Evolutionary conservation across 2,888 invertebrate species (phyloP), one percentile per base, ranked within the genome.

Genomic region (Bhutanitis thaidina): DNA sequence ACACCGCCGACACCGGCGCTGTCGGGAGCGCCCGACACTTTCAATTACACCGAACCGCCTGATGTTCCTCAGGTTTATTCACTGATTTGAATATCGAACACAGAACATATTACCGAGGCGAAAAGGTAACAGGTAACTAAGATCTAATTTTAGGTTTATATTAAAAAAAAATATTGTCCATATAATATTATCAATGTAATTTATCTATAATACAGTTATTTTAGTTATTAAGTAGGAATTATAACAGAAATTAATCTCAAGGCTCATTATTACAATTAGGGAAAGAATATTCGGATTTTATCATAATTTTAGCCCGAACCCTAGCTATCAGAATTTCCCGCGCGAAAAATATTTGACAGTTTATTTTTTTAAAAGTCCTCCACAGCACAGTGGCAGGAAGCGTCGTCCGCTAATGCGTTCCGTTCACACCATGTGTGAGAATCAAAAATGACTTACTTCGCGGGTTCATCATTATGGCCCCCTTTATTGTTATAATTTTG

Each of bases 351-450:
- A 7, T 43, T 43, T 43, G 30, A 16, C 40, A 29, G 40, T 30
- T 43, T n/a, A 10, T 32, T 62, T 63, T 20, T 67, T 61, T 55
- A 40, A 50, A 52, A 32, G 37, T 45, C 54, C 52, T 58, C 70
- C 66, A 68, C 65, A 64, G 70, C 66, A 68, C 65, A 64, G 60
- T 65, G 65, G 64, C 76, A 75, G 80, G 81, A 80, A 79, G 69
- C 69, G 64, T 54, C 58, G 59, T n/a, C 60, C 62, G 68, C 75
- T 79, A 80, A 80, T 79, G 77, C 69, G 73, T 60, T 61, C 67
- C 69, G 73, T 78, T 80, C 77, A 74, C 82, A 74, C 82, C 83
- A 84, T 83, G 64, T 80, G 82, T 61, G 71, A 60, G 74, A 73
- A 71, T 71, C 72, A 64, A 67, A 72, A 77, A 77, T 74, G 74